Base-by-base conservation (phyloP, 2,888 invertebrate genomes). In the Globia sparganii region DNA sequence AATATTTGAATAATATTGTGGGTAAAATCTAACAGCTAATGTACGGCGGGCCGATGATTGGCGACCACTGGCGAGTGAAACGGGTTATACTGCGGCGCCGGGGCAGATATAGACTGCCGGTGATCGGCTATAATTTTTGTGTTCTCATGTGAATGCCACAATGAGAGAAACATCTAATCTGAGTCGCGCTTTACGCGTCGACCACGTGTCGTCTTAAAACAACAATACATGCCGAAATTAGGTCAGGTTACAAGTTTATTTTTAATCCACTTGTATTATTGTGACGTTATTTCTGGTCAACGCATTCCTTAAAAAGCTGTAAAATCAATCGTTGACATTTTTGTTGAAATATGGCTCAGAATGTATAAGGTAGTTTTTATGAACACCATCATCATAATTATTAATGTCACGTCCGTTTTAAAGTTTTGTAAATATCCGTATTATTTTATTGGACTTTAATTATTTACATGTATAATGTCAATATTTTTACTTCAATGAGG, bases 121-220 rank as follows among this genome's bases (percentile, higher is more conserved):
- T 95, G 96, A 96, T 96, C 96, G 96, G 90, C 96, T 96, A 96
- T 96, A 96, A 96, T 96, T 96, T 96, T 96, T 96, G 96, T 95
- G 93, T 93, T 94, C 92, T 89, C 89, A 75, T 88, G 87, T 87
- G 91, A 92, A 93, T 91, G 92, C 92, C 93, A 94, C 95, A 94
- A 94, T 93, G 92, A 92, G 92, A 91, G 92, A 93, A 94, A 94
- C 93, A 91, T 91, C 91, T 89, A 89, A 90, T 89, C 89, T 87
- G 83, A 89, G 89, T 85, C 86, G 87, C 81, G 87, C 78, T 86
- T 85, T 86, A 87, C 85, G 81, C 71, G 66, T 69, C 64, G 64
- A 78, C 88, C 87, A 87, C 87, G 86, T 90, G 90, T 79, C 81
- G 75, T 82, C 69, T 86, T 87, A 78, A 86, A 87, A 86, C 88